These are phyloP conservation scores for Phylloscopus collybita DNA, from an alignment of 2,797 vertebrate species.

Conservation along the genomic window DNA sequence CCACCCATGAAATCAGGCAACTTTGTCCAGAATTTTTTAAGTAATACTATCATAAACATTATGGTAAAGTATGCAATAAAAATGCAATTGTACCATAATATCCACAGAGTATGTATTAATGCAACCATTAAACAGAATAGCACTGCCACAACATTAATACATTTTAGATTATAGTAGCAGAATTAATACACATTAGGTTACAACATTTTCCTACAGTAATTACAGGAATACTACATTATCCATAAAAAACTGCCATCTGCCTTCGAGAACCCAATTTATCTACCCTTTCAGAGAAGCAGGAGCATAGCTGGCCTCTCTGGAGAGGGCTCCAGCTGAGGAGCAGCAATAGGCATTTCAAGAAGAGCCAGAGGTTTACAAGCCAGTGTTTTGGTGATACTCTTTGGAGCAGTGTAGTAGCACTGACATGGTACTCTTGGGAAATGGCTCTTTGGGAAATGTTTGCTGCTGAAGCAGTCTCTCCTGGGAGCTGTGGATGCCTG, in stretches of 20 bases:
- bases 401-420: background rate
- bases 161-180: conserved; percentile 42
- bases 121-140: conserved; percentile 35
- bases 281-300: conserved; percentile 18
- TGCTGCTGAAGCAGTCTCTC: background rate
- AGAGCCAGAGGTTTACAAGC: background rate
- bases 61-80: conserved; percentile 8
- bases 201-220: conserved; percentile 65
- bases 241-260: conserved; percentile 49
- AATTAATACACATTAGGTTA: conserved; percentile 60
- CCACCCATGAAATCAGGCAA: background rate
- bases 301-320: conserved; percentile 23
- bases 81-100: background rate
- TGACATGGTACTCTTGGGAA: too few relatives aligned
- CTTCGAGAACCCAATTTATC: conserved; percentile 43
- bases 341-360: background rate
- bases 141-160: conserved; percentile 3
- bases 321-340: background rate
- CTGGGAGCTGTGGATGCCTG: background rate
- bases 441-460: background rate
- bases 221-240: conserved; percentile 56
- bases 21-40: conserved; percentile 4
- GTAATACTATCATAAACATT: background rate
- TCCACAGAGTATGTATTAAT: background rate
- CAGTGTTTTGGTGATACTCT: background rate